Evolutionary conservation across 2,888 invertebrate species (phyloP).

Genomic region (Ophion ventricosus): DNA sequence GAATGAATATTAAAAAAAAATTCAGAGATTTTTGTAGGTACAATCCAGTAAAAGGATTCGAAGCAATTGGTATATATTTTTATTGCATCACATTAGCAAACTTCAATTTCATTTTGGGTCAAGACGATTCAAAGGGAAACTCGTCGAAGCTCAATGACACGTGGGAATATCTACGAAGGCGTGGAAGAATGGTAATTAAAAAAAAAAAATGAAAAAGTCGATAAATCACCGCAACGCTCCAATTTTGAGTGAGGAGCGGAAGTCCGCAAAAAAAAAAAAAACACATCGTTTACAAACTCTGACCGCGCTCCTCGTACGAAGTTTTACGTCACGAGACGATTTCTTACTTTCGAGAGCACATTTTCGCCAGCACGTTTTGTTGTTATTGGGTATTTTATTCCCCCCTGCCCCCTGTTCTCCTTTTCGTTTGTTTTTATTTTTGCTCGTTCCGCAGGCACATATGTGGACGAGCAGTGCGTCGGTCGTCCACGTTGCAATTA

Average conservation of each 20-base stretch:
- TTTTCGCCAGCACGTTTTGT: slow-evolving; percentile 30
- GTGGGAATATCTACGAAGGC: neutral
- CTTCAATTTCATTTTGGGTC: neutral
- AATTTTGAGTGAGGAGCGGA: slow-evolving; percentile 2
- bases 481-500: slow-evolving; percentile 57
- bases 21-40: no score
- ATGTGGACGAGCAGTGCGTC: slow-evolving; percentile 41
- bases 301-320: neutral
- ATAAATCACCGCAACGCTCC: neutral
- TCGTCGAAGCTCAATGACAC: slow-evolving; percentile 3
- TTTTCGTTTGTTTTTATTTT: neutral
- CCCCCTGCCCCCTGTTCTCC: neutral
- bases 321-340: neutral
- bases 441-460: neutral
- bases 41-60: no score
- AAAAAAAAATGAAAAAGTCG: neutral
- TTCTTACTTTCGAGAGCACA: slow-evolving; percentile 29
- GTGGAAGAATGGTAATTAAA: neutral
- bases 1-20: no score
- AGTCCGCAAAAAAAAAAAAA: neutral
- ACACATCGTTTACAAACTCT: neutral
- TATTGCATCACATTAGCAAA: neutral
- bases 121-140: neutral
- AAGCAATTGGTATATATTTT: no score
- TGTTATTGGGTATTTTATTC: slow-evolving; percentile 23